Evolutionary conservation across 2,888 invertebrate species (phyloP), one percentile per base, ranked within the genome.

Genomic region (Blera fallax): DNA sequence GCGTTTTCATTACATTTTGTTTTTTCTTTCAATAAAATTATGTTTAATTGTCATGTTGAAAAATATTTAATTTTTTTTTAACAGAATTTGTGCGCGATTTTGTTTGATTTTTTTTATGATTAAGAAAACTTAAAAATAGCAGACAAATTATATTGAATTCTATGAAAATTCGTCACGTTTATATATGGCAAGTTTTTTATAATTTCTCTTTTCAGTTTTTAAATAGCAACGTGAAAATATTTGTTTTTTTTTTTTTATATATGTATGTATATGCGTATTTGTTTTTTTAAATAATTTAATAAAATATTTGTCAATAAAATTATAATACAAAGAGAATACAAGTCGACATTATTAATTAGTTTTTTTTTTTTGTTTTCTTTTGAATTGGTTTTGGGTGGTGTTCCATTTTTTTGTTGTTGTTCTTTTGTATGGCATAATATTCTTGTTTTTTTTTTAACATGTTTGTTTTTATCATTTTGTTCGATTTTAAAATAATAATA

Each of bases 301-400:
- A 84, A 70, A 85, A 81, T 85, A 70, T 81, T 85, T 85, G 40
- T 85, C 70, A 67, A 77, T 81, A 34, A 80, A 85, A 85, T 85
- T 80, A 85, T 85, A 85, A 85, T 85, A 85, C 85, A 81, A 85
- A 77, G 81, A 81, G 81, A 85, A 77, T 85, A 85, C 72, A 81
- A 72, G 81, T 81, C 72, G 70, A 80, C 58, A 58, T 69, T 54
- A 54, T 62, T 78, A 50, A 50, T 77, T 56, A 34, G 34, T 48
- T 52, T 58, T 27, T 34, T 72, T 50, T 8, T 45, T 62, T 62
- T n/a, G n/a, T n/a, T 54, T 60, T 50, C 60, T 37, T 56, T 27
- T n/a, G 43, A 60, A 52, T 69, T 60, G 24, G 7, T 43, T 73
- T 82, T 73, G 72, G 62, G 58, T 78, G 62, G 60, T 69, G 54